A percentile compares a stretch with the other conserved stretches of the same genome.
Evolutionary conservation across 2,888 invertebrate genomes (phyloP).

Genomic region (Germaria angustata): DNA sequence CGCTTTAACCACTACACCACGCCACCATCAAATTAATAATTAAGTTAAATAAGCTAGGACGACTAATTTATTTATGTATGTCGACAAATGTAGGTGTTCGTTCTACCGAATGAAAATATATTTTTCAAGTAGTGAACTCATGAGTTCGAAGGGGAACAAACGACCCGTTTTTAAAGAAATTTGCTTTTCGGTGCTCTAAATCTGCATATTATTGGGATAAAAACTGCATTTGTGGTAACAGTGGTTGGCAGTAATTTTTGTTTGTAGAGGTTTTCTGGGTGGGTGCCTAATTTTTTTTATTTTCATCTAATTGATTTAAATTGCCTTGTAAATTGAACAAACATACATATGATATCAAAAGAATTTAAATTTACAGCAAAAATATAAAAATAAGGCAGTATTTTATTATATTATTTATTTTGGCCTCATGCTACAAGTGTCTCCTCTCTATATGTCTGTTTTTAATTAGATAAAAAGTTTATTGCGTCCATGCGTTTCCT

Average conservation of each 20-base stretch:
- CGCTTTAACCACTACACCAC: no score
- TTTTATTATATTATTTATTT: not conserved
- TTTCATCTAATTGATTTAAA: constrained; percentile 32
- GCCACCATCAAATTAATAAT: no score
- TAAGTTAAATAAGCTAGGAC: no score
- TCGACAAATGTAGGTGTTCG: no score
- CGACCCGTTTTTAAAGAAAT: no score
- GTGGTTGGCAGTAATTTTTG: not conserved
- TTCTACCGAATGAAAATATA: no score
- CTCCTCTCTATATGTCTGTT: not conserved
- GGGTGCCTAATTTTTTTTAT: not conserved
- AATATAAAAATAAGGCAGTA: not conserved
- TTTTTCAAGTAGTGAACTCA: no score
- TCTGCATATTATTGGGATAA: no score
- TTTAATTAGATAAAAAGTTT: not conserved
- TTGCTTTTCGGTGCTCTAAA: no score
- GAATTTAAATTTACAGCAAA: not conserved
- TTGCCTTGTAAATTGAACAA: constrained; percentile 39
- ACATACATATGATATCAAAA: not conserved
- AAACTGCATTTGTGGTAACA: no score
- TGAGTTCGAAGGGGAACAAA: no score
- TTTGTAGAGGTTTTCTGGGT: not conserved
- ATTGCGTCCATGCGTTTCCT: constrained; percentile 16
- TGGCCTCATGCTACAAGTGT: not conserved
- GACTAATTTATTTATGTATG: no score